Base-by-base conservation (phyloP, 2,888 invertebrate species). In the Trypoxylon attenuatum region DNA sequence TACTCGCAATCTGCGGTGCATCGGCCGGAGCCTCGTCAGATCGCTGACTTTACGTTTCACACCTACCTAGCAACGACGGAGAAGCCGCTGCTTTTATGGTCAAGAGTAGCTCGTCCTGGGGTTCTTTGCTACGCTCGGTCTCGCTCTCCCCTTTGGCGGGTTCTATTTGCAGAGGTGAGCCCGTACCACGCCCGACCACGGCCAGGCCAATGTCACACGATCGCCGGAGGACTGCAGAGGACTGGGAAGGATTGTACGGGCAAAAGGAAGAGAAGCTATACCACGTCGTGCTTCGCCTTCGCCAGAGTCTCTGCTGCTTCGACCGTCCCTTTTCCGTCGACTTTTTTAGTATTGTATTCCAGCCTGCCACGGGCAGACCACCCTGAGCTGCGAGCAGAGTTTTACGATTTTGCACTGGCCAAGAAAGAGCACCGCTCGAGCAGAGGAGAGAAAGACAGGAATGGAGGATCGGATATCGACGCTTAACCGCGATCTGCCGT, bases 1-100 rank as follows among this genome's bases (percentile, higher is more conserved):
- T 84, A 81, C 82, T 77, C 65, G 77, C 82, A 82, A 83, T 84
- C 84, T 79, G 68, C 77, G 64, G 83, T 79, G 84, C 82, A 83
- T 83, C 83, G 83, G 82, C 84, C 83, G 75, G 71, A 69, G 67
- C 61, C 73, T 71, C 78, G 70, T 73, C 73, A 71, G 71, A 75
- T 80, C 76, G 80, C 74, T 74, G 73, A 76, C 73, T 79, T 72
- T 74, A 73, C 70, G 67, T 77, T 80, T 80, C 74, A 69, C 80
- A 71, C 76, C 76, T 73, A 75, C 65, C 73, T 71, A 60, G 62
- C 71, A 71, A 68, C 69, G 62, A 51, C 8, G 5, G 25, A 25
- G 33, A 43, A 6, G 50, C 5, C 60, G 25, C 29, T 16, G 38
- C 45, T 45, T 71, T 62, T 67, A 62, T 39, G 46, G 16, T 8